Evolutionary conservation across 2,888 invertebrate species (phyloP), one percentile per base, ranked within the genome.

Genomic region (Epistrophe eligans): DNA sequence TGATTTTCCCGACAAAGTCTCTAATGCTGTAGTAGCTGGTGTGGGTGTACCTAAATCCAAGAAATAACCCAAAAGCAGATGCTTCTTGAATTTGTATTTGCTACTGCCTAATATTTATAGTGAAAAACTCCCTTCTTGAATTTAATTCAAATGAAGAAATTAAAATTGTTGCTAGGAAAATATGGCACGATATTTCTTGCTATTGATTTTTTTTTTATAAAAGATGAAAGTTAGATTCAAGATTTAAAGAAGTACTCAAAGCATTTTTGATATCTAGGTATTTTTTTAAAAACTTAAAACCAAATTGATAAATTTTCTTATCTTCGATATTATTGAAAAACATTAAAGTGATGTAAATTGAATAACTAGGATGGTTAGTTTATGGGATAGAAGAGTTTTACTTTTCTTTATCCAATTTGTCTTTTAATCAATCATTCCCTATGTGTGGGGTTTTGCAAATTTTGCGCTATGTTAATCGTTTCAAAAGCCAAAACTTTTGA

Each of bases 161-260:
- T 9, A 35, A 48, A 50, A 50, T 50, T 15, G 35, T 19, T 13
- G 5, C 13, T 3, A 17, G 38, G 17, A 50, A 32, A 67, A 45
- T 8, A 48, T 48, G 45, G 28, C 10, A 45, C n/a, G 28, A 28
- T 15, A 24, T 40, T 32, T 48, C 50, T 3, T 11, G 24, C 15
- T 62, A 67, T 67, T 67, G 67, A 67, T 67, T 67, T 67, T 62
- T 62, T 19, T 62, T 62, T 13, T 40, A 57, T 8, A 28, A 67
- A 17, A 32, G 40, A 62, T 71, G 57, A 43, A 57, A 35, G 11
- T 28, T 40, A 35, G 24, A 55, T 17, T 1, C 9, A 45, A 17
- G 28, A 28, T 70, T 60, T 52, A 11, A 19, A 19, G 60, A 17
- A 19, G 40, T 24, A 24, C 0, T 0, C 19, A 9, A 40, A 60